Evolutionary conservation across 2,888 invertebrate species (phyloP), one percentile per base, ranked within the genome.

Genomic region (Rhogogaster chlorosoma): DNA sequence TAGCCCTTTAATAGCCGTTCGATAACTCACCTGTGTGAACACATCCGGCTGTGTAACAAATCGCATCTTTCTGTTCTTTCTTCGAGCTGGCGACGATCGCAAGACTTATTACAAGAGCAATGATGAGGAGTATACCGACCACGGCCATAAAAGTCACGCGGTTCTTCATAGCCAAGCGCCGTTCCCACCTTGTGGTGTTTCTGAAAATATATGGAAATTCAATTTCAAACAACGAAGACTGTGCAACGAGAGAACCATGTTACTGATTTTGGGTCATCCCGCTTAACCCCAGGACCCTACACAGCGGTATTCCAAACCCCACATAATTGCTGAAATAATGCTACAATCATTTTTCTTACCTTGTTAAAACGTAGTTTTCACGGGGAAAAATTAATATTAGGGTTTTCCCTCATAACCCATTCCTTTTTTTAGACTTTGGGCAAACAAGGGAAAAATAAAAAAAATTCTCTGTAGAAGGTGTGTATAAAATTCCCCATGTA

Each of bases 151-250:
- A 94, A 86, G 96, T 96, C 88, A 97, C 94, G 73, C 96, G 95
- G 88, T 96, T 94, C 93, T 97, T 97, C 94, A 97, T 94, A 87
- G 96, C 95, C 70, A 96, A 96, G 88, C 97, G 95, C 87, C 97
- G 95, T 89, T 96, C 96, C 97, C 97, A 97, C 97, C 97, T 97
- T 94, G 96, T 96, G 89, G 96, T 96, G 93, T 96, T 96, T 94
- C 96, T 97, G 94, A 67, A 67, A 67, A 67, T 53, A 53, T 32
- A 32, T 6, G 6, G 32, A 18, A 67, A 22, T 1, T 26, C 2
- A 61, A 61, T 61, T 22, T 9, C 26, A 12, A 12, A 26, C 22
- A 7, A 22, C 10, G 0, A 26, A 12, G 61, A 61, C n/a, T 53
- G 26, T 26, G 12, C 0, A 61, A 61, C 3, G 10, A 61, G 1